Evolutionary conservation across 1,140 invertebrate species (phyloP).

Genomic region (Chionoecetes opilio): DNA sequence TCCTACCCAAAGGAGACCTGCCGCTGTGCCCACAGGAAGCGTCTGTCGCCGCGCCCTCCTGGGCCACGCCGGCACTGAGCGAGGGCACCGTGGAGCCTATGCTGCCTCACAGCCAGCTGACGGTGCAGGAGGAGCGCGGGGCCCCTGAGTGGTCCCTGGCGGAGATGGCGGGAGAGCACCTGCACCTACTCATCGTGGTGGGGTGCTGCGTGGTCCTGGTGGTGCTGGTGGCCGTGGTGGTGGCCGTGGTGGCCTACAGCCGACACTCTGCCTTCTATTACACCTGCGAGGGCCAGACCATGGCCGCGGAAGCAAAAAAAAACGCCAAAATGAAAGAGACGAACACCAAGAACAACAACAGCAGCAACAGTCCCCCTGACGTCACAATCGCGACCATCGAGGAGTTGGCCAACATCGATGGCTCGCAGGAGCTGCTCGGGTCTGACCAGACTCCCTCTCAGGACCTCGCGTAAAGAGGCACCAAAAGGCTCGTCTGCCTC

Average conservation of each 20-base stretch:
- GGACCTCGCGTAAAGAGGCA: not conserved
- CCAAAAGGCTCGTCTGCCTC: too few relatives aligned
- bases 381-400: constrained; percentile 83
- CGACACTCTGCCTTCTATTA: constrained; percentile 89
- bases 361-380: constrained; percentile 79
- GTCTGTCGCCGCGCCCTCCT: constrained; percentile 58
- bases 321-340: not conserved
- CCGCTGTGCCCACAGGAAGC: constrained; percentile 61
- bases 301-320: constrained; percentile 37
- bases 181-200: constrained; percentile 82
- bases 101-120: constrained; percentile 66
- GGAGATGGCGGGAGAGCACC: constrained; percentile 58
- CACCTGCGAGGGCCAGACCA: constrained; percentile 88
- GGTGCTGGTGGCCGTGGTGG: constrained; percentile 82
- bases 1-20: constrained; percentile 83
- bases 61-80: constrained; percentile 44
- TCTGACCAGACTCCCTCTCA: not conserved
- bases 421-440: constrained; percentile 67
- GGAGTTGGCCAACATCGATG: constrained; percentile 83
- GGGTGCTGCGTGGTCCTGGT: constrained; percentile 83
- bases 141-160: constrained; percentile 66
- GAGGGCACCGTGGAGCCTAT: constrained; percentile 52
- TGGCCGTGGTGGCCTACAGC: constrained; percentile 84
- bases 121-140: constrained; percentile 43
- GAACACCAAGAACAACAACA: constrained; percentile 79